These are phyloP conservation scores for Pardalotus punctatus DNA, from an alignment of 2,113 vertebrate genomes.

Conservation along the genomic window DNA sequence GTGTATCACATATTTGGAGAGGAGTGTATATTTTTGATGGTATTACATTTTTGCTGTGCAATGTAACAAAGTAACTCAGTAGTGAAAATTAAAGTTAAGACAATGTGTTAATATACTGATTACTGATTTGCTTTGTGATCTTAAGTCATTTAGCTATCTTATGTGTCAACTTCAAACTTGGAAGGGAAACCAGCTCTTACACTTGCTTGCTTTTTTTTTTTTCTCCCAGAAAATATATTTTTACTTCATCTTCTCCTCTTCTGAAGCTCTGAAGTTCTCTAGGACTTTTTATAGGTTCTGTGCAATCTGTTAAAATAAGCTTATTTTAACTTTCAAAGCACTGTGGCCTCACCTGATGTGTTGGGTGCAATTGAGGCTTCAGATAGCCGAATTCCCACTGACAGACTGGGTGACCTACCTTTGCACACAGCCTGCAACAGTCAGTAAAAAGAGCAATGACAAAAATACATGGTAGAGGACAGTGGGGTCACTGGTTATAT, in stretches of 20 bases:
- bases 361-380: background rate
- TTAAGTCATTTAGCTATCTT: background rate
- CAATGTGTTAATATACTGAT: background rate
- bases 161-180: background rate
- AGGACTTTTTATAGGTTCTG: background rate
- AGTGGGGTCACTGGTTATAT: constrained; percentile 3
- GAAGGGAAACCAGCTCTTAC: background rate
- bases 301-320: background rate
- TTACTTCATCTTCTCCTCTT: background rate
- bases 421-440: background rate
- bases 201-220: background rate
- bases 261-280: background rate
- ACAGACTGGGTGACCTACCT: background rate
- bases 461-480: background rate
- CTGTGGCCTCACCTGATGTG: background rate
- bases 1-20: background rate
- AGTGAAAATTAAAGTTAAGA: background rate
- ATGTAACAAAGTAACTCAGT: background rate
- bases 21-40: background rate
- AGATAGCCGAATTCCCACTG: background rate
- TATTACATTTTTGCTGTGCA: background rate
- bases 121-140: background rate
- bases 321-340: background rate
- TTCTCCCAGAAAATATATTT: background rate
- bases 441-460: constrained; percentile 12